These are phyloP conservation scores for Enteromius radiatus DNA, from an alignment of 2,797 vertebrate genomes.

Conservation along the genomic window DNA sequence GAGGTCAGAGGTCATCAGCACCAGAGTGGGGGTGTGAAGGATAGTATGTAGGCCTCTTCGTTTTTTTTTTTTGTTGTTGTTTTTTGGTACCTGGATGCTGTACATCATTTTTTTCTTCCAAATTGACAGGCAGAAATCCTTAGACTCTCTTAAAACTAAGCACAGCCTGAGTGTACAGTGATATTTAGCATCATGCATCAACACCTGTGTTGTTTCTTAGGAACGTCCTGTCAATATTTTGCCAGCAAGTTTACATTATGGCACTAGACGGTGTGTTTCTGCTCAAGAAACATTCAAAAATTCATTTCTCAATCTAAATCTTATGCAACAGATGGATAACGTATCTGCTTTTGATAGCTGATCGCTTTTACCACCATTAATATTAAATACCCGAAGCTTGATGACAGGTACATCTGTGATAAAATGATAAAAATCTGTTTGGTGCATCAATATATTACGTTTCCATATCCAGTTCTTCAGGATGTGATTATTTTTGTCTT, in stretches of 20 bases:
- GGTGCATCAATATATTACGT: background rate
- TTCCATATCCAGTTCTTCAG: background rate
- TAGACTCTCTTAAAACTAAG: background rate
- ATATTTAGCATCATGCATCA: background rate
- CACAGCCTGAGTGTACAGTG: background rate
- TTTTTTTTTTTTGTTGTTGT: background rate
- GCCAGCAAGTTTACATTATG: background rate
- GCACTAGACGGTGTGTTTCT: background rate
- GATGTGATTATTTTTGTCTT: conserved; percentile 24
- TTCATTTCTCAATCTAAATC: conserved; percentile 27
- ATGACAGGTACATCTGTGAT: background rate
- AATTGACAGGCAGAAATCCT: background rate
- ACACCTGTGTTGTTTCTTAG: background rate
- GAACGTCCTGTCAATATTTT: conserved; percentile 13
- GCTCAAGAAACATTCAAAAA: background rate
- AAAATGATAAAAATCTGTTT: background rate
- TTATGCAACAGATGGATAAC: conserved; percentile 39
- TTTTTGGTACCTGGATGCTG: conserved; percentile 1
- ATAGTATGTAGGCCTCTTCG: conserved; percentile 75
- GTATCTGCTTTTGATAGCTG: conserved; percentile 35
- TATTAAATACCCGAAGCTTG: background rate
- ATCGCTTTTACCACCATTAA: background rate
- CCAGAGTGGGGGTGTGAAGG: conserved; percentile 60
- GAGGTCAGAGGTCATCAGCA: conserved; percentile 88
- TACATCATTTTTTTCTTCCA: background rate